A percentile compares a stretch with the other conserved stretches of the same genome.
These are phyloP conservation scores for Andrena hattorfiana DNA, from an alignment of 2,888 invertebrate species.

Conservation along the genomic window DNA sequence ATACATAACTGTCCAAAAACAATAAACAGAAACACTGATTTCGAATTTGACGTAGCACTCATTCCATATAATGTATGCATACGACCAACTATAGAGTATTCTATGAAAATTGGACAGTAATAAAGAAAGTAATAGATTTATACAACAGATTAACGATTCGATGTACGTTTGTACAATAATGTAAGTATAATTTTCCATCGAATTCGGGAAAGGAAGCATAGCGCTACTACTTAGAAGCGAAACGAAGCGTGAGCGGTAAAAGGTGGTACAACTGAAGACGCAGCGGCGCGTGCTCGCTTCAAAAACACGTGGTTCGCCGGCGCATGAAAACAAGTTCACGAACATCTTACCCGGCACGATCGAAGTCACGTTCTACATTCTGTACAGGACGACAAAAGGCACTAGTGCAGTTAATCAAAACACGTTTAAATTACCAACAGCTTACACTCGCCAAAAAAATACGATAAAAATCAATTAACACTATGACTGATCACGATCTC, in stretches of 20 bases:
- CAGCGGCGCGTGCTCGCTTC: constrained; percentile 59
- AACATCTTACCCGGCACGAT: constrained; percentile 17
- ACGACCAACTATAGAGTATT: too few relatives aligned
- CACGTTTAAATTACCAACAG: neutral
- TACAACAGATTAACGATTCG: neutral
- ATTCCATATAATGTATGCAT: too few relatives aligned
- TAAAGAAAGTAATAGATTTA: neutral
- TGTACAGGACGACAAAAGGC: neutral
- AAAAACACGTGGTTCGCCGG: constrained; percentile 67
- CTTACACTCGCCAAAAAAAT: neutral
- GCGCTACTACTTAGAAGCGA: neutral
- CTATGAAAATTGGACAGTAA: too few relatives aligned
- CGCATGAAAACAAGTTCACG: constrained; percentile 64
- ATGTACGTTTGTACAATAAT: neutral
- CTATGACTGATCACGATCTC: too few relatives aligned
- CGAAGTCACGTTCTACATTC: constrained; percentile 20
- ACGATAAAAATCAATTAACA: neutral
- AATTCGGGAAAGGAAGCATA: neutral
- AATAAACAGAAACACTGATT: too few relatives aligned
- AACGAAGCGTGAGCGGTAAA: constrained; percentile 28
- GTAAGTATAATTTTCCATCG: neutral
- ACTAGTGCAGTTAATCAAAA: neutral
- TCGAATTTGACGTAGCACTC: too few relatives aligned
- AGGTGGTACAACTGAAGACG: constrained; percentile 38
- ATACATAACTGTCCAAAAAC: too few relatives aligned